These are phyloP conservation scores for Megaceryle alcyon DNA, from an alignment of 2,797 vertebrate species.

Conservation along the genomic window DNA sequence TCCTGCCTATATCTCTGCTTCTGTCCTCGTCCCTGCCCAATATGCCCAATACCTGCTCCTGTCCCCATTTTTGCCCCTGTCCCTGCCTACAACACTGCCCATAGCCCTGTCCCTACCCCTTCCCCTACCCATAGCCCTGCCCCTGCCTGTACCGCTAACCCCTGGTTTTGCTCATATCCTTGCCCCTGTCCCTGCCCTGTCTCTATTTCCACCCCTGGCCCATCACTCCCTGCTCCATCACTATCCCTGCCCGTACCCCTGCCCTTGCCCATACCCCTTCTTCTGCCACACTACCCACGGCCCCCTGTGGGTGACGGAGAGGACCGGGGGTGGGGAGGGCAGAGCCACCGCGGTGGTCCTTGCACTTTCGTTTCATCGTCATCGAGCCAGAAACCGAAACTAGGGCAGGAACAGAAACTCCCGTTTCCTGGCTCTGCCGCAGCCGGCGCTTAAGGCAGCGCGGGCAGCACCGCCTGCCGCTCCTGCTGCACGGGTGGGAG, in stretches of 20 bases:
- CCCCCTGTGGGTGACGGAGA: background rate
- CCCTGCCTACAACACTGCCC: background rate
- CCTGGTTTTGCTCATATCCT: background rate
- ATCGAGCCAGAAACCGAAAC: background rate
- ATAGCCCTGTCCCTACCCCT: background rate
- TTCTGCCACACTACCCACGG: background rate
- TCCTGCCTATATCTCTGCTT: background rate
- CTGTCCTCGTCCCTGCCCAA: background rate
- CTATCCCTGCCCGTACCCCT: background rate
- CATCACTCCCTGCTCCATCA: background rate
- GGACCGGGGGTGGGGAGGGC: rapidly evolving
- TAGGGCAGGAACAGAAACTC: background rate
- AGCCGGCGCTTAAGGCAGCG: background rate
- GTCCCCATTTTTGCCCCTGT: no score
- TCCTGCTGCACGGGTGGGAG: background rate
- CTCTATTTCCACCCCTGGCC: background rate
- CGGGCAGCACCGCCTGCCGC: background rate
- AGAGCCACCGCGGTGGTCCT: rapidly evolving
- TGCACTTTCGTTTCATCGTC: constrained; percentile 12
- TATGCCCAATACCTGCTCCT: background rate
- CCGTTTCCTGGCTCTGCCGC: background rate
- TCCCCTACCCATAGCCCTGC: no score
- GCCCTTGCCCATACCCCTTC: no score
- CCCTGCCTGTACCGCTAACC: background rate
- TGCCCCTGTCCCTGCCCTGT: background rate